phyloP scores from a whole-genome alignment of 2,113 vertebrate species.

The Raja brachyura region DNA sequence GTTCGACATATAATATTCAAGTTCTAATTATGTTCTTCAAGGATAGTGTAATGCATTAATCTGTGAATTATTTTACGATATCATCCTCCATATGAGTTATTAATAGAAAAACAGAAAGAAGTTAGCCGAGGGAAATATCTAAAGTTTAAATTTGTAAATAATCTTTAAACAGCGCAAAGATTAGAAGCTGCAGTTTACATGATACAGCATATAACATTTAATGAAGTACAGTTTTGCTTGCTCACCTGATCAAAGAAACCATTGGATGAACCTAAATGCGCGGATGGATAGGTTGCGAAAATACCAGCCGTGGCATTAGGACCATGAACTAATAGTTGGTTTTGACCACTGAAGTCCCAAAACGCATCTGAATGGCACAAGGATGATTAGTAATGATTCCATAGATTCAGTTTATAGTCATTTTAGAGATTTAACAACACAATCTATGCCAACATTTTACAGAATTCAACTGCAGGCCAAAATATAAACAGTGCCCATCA shows the following conservation, averaged over 20 bases:
- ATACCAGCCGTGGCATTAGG: conserved; percentile 72
- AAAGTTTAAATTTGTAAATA: neutral
- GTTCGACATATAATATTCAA: neutral
- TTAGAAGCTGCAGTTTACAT: neutral
- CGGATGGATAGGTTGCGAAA: conserved; percentile 84
- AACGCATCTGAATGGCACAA: conserved; percentile 66
- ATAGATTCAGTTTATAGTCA: neutral
- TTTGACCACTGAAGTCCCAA: conserved; percentile 56
- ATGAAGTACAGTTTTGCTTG: neutral
- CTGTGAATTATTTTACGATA: neutral
- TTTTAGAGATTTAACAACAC: neutral
- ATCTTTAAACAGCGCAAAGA: neutral
- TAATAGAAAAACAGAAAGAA: neutral
- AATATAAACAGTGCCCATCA: neutral
- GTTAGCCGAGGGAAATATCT: neutral
- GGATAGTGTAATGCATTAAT: neutral
- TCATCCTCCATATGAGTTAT: neutral
- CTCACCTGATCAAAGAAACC: conserved; percentile 95
- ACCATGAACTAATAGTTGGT: conserved; percentile 56
- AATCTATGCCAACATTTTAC: neutral
- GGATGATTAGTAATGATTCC: neutral
- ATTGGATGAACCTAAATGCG: conserved; percentile 74
- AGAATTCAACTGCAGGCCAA: neutral
- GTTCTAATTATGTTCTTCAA: neutral
- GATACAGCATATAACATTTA: neutral